Conservation (phyloP, 2,888 invertebrate species). For the Tortricodes alternella region DNA sequence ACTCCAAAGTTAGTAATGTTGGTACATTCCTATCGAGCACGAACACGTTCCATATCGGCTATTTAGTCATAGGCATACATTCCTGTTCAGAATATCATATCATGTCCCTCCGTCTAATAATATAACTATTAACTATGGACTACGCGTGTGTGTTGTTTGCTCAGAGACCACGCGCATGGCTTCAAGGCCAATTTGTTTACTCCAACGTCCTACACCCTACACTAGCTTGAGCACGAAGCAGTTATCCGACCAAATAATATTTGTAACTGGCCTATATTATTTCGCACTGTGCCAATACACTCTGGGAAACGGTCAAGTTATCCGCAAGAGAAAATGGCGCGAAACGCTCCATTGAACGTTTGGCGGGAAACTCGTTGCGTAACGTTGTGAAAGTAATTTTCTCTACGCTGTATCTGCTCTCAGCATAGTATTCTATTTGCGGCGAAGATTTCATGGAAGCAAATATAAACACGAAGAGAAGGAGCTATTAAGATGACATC, state of each 20-base stretch:
- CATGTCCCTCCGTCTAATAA: constrained; percentile 16
- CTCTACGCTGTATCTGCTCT: constrained; percentile 28
- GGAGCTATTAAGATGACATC: background rate
- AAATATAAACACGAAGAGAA: background rate
- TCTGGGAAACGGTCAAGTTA: constrained; percentile 55
- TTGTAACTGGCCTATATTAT: constrained; percentile 41
- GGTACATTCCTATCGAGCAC: background rate
- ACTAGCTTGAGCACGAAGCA: background rate
- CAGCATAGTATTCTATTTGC: constrained; percentile 14
- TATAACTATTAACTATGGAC: constrained; percentile 38
- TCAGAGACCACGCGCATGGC: constrained; percentile 57
- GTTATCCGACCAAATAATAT: constrained; percentile 52
- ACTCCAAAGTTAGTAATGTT: constrained; percentile 1
- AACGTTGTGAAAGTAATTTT: constrained; percentile 69
- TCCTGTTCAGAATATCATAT: constrained; percentile 17
- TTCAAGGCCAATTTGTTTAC: constrained; percentile 79
- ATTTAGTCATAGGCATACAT: background rate
- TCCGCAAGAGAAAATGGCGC: constrained; percentile 66
- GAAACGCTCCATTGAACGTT: constrained; percentile 74
- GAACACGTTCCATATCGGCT: background rate
- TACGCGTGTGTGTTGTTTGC: constrained; percentile 59
- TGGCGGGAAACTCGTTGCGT: constrained; percentile 73
- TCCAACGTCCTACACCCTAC: constrained; percentile 37
- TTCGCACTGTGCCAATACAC: constrained; percentile 41
- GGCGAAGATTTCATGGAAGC: background rate